phyloP scores from a whole-genome alignment of 2,113 vertebrate genomes.

The Ctenomys sociabilis region DNA sequence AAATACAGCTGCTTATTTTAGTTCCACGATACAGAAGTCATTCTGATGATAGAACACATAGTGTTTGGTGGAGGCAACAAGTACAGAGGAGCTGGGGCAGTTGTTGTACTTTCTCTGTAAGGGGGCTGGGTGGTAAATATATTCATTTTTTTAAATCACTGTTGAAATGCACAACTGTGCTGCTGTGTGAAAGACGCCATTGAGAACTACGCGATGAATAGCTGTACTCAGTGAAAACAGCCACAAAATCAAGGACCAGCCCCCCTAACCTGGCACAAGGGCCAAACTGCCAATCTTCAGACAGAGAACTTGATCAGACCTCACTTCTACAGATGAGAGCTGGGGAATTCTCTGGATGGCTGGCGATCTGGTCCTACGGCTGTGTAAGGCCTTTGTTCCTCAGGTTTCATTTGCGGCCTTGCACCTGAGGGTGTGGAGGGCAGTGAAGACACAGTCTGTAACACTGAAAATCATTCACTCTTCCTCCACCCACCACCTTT shows the following conservation, averaged over 20 bases:
- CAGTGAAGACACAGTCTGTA: background rate
- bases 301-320: background rate
- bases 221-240: background rate
- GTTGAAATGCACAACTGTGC: background rate
- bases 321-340: background rate
- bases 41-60: background rate
- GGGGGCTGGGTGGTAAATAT: background rate
- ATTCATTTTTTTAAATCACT: background rate
- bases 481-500: background rate
- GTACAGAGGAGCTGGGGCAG: background rate
- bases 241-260: background rate
- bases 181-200: background rate
- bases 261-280: background rate
- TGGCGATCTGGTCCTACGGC: background rate
- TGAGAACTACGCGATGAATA: background rate
- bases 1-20: background rate
- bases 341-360: background rate
- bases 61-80: background rate
- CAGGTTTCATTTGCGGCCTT: background rate
- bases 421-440: background rate
- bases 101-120: background rate
- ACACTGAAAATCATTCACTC: background rate
- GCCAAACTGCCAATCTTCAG: background rate
- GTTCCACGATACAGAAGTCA: background rate
- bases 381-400: background rate